Conservation (phyloP, 2,113 vertebrate genomes). For the Leptosomus discolor region DNA sequence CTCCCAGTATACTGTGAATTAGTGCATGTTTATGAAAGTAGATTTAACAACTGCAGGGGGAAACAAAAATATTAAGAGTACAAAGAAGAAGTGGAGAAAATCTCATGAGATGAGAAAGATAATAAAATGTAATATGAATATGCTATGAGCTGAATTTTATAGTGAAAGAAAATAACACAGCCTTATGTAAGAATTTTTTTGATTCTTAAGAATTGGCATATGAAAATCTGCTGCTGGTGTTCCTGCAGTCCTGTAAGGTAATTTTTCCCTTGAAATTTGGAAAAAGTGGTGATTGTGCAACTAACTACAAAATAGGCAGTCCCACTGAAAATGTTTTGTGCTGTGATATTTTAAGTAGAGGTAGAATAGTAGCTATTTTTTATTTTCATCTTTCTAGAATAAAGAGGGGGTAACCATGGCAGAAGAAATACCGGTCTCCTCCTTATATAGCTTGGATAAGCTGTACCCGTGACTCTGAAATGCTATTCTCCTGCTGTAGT, state of each 20-base stretch:
- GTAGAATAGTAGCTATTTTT: neutral
- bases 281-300: neutral
- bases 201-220: neutral
- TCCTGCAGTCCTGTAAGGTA: neutral
- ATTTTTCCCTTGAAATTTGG: neutral
- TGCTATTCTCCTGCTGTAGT: neutral
- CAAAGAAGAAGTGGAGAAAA: neutral
- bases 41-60: neutral
- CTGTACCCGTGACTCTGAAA: neutral
- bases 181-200: neutral
- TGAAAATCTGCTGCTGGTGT: neutral
- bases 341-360: neutral
- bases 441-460: neutral
- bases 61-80: neutral
- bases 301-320: neutral
- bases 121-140: neutral
- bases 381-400: neutral
- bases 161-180: neutral
- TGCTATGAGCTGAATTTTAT: neutral
- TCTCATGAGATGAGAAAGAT: neutral
- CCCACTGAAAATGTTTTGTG: neutral
- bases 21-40: neutral
- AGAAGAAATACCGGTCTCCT: neutral
- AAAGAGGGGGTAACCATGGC: neutral
- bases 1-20: neutral